Conservation (phyloP, 2,797 vertebrate genomes). For the Fistularia tabacaria region DNA sequence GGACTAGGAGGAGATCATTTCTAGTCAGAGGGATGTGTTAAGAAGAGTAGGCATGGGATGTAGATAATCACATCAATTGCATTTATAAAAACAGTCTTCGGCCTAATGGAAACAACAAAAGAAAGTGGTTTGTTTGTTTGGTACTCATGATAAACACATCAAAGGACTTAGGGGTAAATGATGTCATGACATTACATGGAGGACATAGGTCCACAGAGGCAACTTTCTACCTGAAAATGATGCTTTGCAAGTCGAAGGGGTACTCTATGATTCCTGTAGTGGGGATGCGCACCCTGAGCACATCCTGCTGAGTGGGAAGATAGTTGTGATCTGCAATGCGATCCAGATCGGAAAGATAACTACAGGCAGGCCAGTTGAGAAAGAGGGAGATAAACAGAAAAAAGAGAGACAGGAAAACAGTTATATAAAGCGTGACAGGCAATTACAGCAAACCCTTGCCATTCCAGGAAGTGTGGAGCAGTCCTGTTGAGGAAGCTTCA, state of each 20-base stretch:
- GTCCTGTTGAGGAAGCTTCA: slow-evolving; percentile 57
- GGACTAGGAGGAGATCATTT: slow-evolving; percentile 5
- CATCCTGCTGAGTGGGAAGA: slow-evolving; percentile 85
- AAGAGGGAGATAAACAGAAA: slow-evolving; percentile 20
- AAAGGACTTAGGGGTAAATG: slow-evolving; percentile 29
- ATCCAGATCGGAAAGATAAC: slow-evolving; percentile 84
- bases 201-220: slow-evolving; percentile 15
- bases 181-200: slow-evolving; percentile 36
- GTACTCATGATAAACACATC: slow-evolving; percentile 12
- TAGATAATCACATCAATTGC: slow-evolving; percentile 13
- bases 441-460: slow-evolving; percentile 57
- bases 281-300: slow-evolving; percentile 84
- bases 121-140: slow-evolving; percentile 8
- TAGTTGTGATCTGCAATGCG: slow-evolving; percentile 77
- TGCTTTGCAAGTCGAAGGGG: slow-evolving; percentile 85
- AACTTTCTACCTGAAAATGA: slow-evolving; percentile 84
- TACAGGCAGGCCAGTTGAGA: slow-evolving; percentile 52
- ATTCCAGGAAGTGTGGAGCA: slow-evolving; percentile 63
- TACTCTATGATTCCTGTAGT: slow-evolving; percentile 86
- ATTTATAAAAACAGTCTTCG: slow-evolving; percentile 10
- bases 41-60: slow-evolving; percentile 1
- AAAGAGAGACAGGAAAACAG: slow-evolving; percentile 63
- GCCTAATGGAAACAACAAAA: slow-evolving; percentile 13
- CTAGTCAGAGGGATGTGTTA: slow-evolving; percentile 4
- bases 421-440: slow-evolving; percentile 71